Percentiles rank a stretch among this genome's conserved stretches.
Evolutionary conservation across 2,113 vertebrate species (phyloP).

Genomic region (Glaucomys volans): DNA sequence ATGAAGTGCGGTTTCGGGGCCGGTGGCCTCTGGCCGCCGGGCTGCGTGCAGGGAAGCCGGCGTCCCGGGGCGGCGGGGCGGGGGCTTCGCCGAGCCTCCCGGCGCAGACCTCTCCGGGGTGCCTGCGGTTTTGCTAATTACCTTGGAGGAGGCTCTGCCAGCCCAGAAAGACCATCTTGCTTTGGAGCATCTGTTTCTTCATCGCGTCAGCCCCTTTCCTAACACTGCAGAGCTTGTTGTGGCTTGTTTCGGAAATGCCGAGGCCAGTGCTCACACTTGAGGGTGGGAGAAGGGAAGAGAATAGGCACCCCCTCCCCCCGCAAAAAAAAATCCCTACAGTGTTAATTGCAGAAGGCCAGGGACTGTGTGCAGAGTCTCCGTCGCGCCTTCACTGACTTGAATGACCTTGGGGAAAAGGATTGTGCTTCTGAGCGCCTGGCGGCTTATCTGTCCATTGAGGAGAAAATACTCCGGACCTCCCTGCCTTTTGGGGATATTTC

Average conservation of each 20-base stretch:
- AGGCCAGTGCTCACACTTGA: conserved; percentile 77
- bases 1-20: conserved; percentile 73
- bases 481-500: conserved; percentile 61
- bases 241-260: conserved; percentile 83
- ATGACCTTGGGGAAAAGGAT: conserved; percentile 79
- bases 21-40: conserved; percentile 47
- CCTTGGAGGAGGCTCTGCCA: conserved; percentile 58
- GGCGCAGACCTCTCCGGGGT: neutral
- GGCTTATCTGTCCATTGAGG: conserved; percentile 9
- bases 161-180: conserved; percentile 63
- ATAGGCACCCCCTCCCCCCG: neutral
- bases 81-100: neutral
- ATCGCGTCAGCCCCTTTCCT: conserved; percentile 81
- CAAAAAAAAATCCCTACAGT: neutral
- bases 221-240: conserved; percentile 75
- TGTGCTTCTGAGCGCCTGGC: conserved; percentile 9
- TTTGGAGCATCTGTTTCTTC: conserved; percentile 80
- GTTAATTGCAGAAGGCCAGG: conserved; percentile 17
- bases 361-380: conserved; percentile 37
- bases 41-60: conserved; percentile 14
- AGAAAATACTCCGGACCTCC: conserved; percentile 14
- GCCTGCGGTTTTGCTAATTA: conserved; percentile 67
- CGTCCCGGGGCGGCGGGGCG: neutral
- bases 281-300: conserved; percentile 71
- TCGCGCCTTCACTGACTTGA: conserved; percentile 58